Base-by-base conservation (phyloP, 2,888 invertebrate species). In the Slavum lentiscoides region DNA sequence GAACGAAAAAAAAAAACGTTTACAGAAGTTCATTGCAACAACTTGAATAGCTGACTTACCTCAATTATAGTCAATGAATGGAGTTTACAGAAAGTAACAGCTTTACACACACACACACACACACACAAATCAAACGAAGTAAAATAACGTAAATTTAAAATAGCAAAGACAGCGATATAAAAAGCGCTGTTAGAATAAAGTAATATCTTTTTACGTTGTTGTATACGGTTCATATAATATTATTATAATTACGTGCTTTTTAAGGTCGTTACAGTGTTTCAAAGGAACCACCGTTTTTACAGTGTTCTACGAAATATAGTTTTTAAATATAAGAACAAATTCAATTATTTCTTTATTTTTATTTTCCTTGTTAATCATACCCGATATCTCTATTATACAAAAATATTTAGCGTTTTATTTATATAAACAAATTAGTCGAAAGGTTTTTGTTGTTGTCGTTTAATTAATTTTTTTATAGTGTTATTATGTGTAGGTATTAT, bases 31-130 rank as follows among this genome's bases (percentile, higher is more conserved):
- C 55, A 70, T 70, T 58, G 15, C 21, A 70, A n/a, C 37, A 15
- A 70, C 13, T 69, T n/a, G 15, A 37, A 37, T 15, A 58, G 69
- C n/a, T 69, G 37, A 69, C 37, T 37, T 37, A 55, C 13, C 55
- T n/a, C 37, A n/a, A 69, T 69, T 69, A 55, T n/a, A n/a, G 19
- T 69, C 55, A 13, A 70, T 69, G 55, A 53, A 53, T 69, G 55
- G 19, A 11, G 55, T 55, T 55, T 69, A 69, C 55, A 69, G n/a
- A 30, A 55, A 30, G 55, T 55, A 70, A 37, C 19, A 37, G 19
- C 55, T 15, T 70, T 37, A 58, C 30, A 49, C 49, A 49, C 49
- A 49, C 49, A 49, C 49, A 49, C 49, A 49, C 43, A 43, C 43
- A 43, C 43, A 43, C 43, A 69, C 68, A 69, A 37, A 70, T 15